A percentile compares a stretch with the other conserved stretches of the same genome.
Conservation (phyloP, 2,113 vertebrate species). For the Osmerus eperlanus region DNA sequence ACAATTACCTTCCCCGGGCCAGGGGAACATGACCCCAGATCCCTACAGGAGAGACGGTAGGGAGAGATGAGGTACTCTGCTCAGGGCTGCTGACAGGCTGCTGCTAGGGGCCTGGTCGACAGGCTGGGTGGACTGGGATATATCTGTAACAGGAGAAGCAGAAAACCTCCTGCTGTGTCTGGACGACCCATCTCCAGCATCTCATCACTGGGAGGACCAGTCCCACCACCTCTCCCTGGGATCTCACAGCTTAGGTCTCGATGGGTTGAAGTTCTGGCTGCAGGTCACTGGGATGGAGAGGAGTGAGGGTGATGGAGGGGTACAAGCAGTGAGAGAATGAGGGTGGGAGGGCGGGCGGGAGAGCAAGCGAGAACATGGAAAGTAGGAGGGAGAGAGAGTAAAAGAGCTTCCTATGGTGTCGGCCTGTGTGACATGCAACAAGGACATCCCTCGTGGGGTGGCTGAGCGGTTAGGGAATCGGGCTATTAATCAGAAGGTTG, state of each 20-base stretch:
- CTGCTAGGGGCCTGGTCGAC: background rate
- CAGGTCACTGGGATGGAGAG: slow-evolving; percentile 23
- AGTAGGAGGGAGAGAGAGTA: background rate
- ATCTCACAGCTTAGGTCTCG: slow-evolving; percentile 39
- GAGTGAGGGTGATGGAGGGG: background rate
- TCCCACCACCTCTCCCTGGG: background rate
- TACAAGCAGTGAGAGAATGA: background rate
- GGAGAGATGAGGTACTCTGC: slow-evolving; percentile 31
- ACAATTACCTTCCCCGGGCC: slow-evolving; percentile 60
- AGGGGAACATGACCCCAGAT: slow-evolving; percentile 49
- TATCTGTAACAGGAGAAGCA: slow-evolving; percentile 54
- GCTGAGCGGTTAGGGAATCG: too few relatives aligned
- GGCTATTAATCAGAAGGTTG: too few relatives aligned
- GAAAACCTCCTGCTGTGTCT: slow-evolving; percentile 48
- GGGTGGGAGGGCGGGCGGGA: background rate
- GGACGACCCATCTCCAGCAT: slow-evolving; percentile 55
- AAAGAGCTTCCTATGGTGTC: background rate
- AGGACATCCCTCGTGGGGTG: slow-evolving; percentile 19
- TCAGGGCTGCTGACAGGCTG: background rate
- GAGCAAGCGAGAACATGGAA: background rate
- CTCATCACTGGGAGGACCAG: slow-evolving; percentile 33
- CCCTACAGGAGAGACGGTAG: background rate
- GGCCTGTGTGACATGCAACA: slow-evolving; percentile 15
- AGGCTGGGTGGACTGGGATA: slow-evolving; percentile 30
- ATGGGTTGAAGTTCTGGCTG: slow-evolving; percentile 43